These are phyloP conservation scores for Pyrrhosoma nymphula DNA, from an alignment of 2,888 invertebrate species.

Conservation along the genomic window DNA sequence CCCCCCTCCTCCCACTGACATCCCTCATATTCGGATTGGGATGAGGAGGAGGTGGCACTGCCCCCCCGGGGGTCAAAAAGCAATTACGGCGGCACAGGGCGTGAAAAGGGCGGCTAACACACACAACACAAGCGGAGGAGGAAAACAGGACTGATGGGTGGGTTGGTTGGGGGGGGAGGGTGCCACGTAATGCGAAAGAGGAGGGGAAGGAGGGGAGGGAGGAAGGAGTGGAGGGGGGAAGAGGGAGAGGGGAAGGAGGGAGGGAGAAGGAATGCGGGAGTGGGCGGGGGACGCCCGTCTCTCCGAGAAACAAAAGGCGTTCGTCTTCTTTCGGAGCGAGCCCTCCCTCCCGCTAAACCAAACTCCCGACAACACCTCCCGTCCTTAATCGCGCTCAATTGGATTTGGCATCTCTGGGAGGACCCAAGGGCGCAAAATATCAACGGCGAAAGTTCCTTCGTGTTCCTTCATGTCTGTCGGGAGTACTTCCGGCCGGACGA, in stretches of 20 bases:
- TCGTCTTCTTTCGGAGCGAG: neutral
- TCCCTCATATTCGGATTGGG: slow-evolving; percentile 16
- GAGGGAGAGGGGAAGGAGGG: neutral
- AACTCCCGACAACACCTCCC: neutral
- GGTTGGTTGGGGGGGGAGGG: neutral
- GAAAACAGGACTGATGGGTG: neutral
- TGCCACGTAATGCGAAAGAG: neutral
- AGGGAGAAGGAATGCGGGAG: neutral
- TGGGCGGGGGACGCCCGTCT: neutral
- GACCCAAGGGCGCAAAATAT: neutral
- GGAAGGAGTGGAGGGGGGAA: neutral
- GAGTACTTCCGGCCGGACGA: neutral
- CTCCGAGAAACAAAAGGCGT: slow-evolving; percentile 19
- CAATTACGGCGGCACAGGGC: slow-evolving; percentile 61
- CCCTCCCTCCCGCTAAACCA: too few species aligned
- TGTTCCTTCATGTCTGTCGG: neutral
- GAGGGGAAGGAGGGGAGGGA: neutral
- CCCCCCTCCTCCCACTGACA: neutral
- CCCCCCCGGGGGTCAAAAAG: slow-evolving; percentile 62
- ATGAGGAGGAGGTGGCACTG: neutral
- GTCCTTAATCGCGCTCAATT: neutral
- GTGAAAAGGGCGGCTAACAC: slow-evolving; percentile 51
- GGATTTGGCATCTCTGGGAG: neutral
- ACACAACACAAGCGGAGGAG: neutral
- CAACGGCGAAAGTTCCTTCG: neutral